phyloP scores from a whole-genome alignment of 2,888 invertebrate genomes.

The Campaea margaritaria region DNA sequence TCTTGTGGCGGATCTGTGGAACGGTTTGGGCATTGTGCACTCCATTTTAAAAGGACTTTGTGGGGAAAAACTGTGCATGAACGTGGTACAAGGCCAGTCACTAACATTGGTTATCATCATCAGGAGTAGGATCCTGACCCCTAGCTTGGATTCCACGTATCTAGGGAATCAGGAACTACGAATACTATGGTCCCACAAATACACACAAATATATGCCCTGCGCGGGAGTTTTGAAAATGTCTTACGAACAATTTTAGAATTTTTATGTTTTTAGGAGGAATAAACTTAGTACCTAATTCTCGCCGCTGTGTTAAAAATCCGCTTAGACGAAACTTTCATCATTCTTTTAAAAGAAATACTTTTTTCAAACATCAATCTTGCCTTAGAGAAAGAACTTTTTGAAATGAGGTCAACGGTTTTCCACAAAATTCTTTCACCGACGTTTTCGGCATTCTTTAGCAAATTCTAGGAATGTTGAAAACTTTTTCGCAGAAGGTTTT shows the following conservation, averaged over 20 bases:
- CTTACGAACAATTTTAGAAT: too few species aligned
- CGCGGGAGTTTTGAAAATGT: too few species aligned
- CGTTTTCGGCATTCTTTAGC: conserved; percentile 69
- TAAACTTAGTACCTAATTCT: conserved; percentile 12
- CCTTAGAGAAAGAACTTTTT: conserved; percentile 66
- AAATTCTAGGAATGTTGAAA: conserved; percentile 60
- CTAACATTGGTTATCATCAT: too few species aligned
- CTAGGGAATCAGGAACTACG: too few species aligned
- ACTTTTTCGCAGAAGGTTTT: conserved; percentile 46
- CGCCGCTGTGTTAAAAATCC: conserved; percentile 30
- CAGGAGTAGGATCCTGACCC: too few species aligned
- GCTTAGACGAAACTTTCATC: conserved; percentile 43
- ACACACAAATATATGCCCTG: too few species aligned
- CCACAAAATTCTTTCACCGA: conserved; percentile 65
- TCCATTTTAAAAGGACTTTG: conserved; percentile 6
- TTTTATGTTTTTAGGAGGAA: too few species aligned
- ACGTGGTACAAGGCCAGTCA: too few species aligned
- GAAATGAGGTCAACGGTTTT: conserved; percentile 73
- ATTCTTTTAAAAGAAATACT: conserved; percentile 50
- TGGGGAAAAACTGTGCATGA: too few species aligned
- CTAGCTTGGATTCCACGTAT: too few species aligned
- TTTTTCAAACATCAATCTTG: conserved; percentile 77
- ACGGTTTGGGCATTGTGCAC: conserved; percentile 40
- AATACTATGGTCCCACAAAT: too few species aligned
- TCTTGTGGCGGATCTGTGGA: conserved; percentile 50